A percentile compares a stretch with the other conserved stretches of the same genome.
phyloP scores from a whole-genome alignment of 2,113 vertebrate species.

The Oriolus oriolus region DNA sequence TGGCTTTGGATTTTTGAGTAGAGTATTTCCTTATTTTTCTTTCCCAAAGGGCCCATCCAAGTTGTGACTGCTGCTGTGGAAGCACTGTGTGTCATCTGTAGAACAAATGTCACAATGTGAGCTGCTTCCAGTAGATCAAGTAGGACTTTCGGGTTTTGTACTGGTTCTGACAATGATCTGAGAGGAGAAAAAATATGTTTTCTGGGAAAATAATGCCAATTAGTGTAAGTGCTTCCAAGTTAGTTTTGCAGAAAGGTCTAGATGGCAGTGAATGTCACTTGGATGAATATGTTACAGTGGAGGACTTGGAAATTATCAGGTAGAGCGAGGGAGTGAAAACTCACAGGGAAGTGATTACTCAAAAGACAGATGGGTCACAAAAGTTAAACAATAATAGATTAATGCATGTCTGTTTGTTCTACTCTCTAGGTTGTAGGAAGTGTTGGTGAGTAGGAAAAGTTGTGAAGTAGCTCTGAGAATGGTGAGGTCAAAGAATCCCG shows the following conservation, averaged over 20 bases:
- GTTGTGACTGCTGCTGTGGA: background rate
- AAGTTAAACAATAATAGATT: background rate
- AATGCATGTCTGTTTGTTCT: background rate
- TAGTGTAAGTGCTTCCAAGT: background rate
- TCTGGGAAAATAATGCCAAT: background rate
- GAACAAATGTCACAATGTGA: background rate
- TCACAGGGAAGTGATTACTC: background rate
- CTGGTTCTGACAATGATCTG: background rate
- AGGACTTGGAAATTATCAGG: background rate
- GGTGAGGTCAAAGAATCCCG: background rate
- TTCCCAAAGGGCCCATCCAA: background rate
- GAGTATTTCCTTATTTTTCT: background rate
- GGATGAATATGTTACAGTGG: background rate
- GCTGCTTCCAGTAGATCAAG: background rate
- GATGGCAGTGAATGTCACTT: background rate
- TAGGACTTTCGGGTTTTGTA: background rate
- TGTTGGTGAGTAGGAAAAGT: background rate
- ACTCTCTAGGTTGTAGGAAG: background rate
- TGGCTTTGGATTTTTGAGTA: background rate
- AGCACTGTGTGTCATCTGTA: rapidly evolving
- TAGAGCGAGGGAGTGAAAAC: background rate
- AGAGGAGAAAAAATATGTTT: background rate
- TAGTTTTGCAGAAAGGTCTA: background rate
- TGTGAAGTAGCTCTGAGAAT: background rate
- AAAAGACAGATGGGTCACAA: background rate